Base-by-base conservation (phyloP, 2,113 vertebrate species). In the Sorex fumeus region DNA sequence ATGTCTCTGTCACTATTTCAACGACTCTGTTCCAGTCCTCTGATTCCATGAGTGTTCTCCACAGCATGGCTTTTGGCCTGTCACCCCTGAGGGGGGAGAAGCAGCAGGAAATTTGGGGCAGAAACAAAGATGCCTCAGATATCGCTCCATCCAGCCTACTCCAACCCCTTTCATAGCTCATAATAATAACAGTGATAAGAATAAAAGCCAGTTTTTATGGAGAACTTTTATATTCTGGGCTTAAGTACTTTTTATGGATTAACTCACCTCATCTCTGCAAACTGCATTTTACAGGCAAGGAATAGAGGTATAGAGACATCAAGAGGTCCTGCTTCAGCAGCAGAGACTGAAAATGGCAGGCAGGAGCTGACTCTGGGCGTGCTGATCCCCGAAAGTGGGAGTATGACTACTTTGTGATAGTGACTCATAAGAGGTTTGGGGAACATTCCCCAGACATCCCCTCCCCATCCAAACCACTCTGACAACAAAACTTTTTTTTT, bases 391-490 rank as follows among this genome's bases (percentile, higher is more conserved):
- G 71, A 76, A 34, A 0, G 0, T 2, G 36, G 47, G 3, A 19
- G 34, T 36, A 23, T 43, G n/a, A 70, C 21, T 70, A 32, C 70
- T 79, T 40, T 28, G 70, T 40, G 45, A 19, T 13, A 3, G 9
- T 0, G 2, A 3, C 43, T 79, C 34, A 27, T 2, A 23, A 9
- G 1, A 64, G 8, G 32, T 10, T 28, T 67, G 32, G 70, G 25
- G 32, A 30, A 1, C 28, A 66, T 13, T 13, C 12, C 27, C 72
- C 18, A 76, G 15, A 16, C 18, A 3, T 3, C 4, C 9, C 11
- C 12, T 2, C 1, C 15, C 50, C 27, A 30, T 16, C 12, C 12
- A 67, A 57, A 25, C 28, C 53, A 28, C 67, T 15, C 71, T n/a
- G 6, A n/a, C 43, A 47, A 45, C 62, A 53, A 30, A 70, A 0